Evolutionary conservation across 2,797 vertebrate species (phyloP).

Genomic region (Aulostomus chinensis): DNA sequence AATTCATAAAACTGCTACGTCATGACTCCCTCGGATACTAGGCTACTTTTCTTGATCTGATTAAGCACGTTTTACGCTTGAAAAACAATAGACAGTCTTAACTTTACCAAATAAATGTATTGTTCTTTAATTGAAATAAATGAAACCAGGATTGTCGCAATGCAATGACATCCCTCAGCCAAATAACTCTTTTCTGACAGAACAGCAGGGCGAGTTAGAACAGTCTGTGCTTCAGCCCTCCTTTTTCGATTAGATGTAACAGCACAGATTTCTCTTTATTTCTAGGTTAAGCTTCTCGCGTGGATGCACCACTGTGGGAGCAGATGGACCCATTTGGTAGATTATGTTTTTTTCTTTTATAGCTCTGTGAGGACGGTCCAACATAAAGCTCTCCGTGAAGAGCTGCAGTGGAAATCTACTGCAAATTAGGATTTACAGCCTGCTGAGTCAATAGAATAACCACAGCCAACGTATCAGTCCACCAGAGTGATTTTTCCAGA

Average conservation of each 20-base stretch:
- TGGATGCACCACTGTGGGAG: conserved; percentile 18
- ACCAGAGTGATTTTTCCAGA: conserved; percentile 7
- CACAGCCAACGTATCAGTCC: conserved; percentile 9
- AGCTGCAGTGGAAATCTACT: conserved; percentile 46
- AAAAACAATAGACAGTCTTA: neutral
- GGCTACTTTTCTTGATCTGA: neutral
- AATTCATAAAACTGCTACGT: neutral
- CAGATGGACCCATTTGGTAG: conserved; percentile 62
- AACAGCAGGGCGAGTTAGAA: too few relatives aligned
- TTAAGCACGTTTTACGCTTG: neutral
- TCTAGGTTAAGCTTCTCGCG: conserved; percentile 19
- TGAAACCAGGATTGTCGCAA: too few relatives aligned
- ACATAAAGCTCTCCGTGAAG: conserved; percentile 16
- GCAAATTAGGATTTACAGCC: conserved; percentile 33
- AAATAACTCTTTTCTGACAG: too few relatives aligned
- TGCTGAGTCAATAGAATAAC: conserved; percentile 34
- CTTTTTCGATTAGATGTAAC: conserved; percentile 4
- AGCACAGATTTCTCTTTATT: conserved; percentile 25
- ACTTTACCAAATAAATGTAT: neutral
- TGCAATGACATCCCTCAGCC: too few relatives aligned
- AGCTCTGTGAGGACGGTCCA: conserved; percentile 41
- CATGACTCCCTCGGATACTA: neutral
- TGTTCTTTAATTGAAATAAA: too few relatives aligned
- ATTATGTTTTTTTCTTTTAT: conserved; percentile 54
- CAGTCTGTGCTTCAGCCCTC: too few relatives aligned